Conservation (phyloP, 2,113 vertebrate species). For the Anolis sagrei region DNA sequence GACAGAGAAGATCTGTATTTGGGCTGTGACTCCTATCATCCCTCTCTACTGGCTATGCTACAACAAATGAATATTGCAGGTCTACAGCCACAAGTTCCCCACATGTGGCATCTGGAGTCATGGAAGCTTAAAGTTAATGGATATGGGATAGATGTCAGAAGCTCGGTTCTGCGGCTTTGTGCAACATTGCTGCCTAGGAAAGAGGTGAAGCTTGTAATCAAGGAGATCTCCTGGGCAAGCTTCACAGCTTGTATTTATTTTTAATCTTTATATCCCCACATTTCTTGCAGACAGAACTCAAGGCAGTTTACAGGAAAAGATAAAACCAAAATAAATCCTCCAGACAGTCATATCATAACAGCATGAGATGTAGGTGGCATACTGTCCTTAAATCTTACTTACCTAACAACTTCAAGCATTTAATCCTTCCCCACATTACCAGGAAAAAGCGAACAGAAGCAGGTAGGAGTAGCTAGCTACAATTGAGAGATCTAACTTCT, state of each 20-base stretch:
- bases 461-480: background rate
- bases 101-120: background rate
- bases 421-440: background rate
- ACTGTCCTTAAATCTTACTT: constrained; percentile 1
- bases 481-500: background rate
- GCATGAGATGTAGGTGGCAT: background rate
- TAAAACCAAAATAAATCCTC: constrained; percentile 8
- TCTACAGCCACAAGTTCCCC: no score
- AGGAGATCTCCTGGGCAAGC: background rate
- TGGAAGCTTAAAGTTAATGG: background rate
- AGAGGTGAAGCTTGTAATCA: background rate
- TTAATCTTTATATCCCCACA: background rate
- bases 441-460: background rate
- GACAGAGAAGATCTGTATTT: no score
- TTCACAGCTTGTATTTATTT: background rate
- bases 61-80: no score
- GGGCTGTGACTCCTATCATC: no score
- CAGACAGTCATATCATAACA: background rate
- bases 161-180: no score
- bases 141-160: background rate
- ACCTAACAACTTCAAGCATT: background rate
- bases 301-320: constrained; percentile 12
- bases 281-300: background rate
- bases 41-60: no score
- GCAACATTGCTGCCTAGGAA: background rate